Evolutionary conservation across 1,140 invertebrate genomes (phyloP).

Genomic region (Pachyrhynchus sulphureomaculatus): DNA sequence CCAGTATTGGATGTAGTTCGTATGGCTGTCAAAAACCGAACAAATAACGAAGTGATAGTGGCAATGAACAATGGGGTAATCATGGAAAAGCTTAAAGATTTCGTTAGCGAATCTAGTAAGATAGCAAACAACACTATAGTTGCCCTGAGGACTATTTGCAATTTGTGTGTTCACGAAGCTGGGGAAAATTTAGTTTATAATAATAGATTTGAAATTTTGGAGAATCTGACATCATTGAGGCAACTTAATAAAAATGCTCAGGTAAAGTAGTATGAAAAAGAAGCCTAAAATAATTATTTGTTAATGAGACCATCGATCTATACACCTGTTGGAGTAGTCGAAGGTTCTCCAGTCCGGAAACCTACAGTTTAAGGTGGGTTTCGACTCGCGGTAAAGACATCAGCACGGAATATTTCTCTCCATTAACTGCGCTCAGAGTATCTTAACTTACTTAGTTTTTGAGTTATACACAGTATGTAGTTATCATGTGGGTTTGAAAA

Average conservation of each 20-base stretch:
- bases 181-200: constrained; percentile 64
- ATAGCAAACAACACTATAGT: constrained; percentile 74
- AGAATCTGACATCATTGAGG: constrained; percentile 57
- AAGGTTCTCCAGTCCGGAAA: too few species aligned
- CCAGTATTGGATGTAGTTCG: constrained; percentile 84
- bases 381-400: too few species aligned
- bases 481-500: too few species aligned
- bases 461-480: too few species aligned
- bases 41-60: constrained; percentile 62
- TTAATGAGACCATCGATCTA: not conserved
- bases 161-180: constrained; percentile 67
- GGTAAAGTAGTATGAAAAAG: constrained; percentile 47
- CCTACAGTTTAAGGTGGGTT: too few species aligned
- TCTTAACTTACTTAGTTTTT: too few species aligned
- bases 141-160: constrained; percentile 71
- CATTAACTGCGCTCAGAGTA: too few species aligned
- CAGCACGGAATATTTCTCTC: too few species aligned
- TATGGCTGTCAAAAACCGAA: constrained; percentile 69
- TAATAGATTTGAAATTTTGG: constrained; percentile 60
- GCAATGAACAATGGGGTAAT: constrained; percentile 52
- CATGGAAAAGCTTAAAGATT: constrained; percentile 49
- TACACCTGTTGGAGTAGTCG: too few species aligned
- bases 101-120: constrained; percentile 45
- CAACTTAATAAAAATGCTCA: constrained; percentile 68
- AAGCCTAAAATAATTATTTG: not conserved